Base-by-base conservation (phyloP, 2,888 invertebrate genomes). In the Mamestra brassicae region DNA sequence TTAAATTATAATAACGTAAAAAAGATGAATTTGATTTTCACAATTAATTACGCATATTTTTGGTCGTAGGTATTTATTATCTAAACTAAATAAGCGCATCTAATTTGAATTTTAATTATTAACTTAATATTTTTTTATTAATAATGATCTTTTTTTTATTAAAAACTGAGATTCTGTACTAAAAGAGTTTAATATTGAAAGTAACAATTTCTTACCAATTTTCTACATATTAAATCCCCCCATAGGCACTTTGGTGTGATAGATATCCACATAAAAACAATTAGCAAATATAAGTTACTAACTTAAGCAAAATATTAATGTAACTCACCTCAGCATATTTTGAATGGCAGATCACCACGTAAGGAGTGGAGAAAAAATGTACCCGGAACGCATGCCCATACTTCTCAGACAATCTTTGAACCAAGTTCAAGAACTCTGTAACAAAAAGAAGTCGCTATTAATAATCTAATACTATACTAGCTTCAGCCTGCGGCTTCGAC, bases 251-350 rank as follows among this genome's bases (percentile, higher is more conserved):
- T 47, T 13, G 47, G 13, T 47, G 47, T 47, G 13, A 11, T 13
- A 13, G 3, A 3, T 47, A 47, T 47, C 11, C 13, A 11, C 3
- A 13, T 47, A 47, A 13, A 47, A 13, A 47, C 15, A 58, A 58
- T 38, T 11, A 60, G n/a, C 17, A 38, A 2, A 0, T 17, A 7
- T 10, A 10, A 3, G 3, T 61, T 60, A 60, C 38, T 17, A 6
- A 13, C 13, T 3, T 61, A 26, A 11, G 17, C 4, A 17, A 52
- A 17, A 3, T 34, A 17, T 47, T 6, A 1, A 34, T 61, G 1
- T n/a, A 57, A 76, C 94, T 45, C 84, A 97, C 95, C 90, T 97
- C 97, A 26, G 94, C 91, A 77, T 95, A 92, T 85, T 96, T 96
- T 2, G 95, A 90, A 88, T 97, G 94, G 10, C 90, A 90, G 2